These are phyloP conservation scores for Ostrea denselamellosa DNA, from an alignment of 1,140 invertebrate species.

Conservation along the genomic window DNA sequence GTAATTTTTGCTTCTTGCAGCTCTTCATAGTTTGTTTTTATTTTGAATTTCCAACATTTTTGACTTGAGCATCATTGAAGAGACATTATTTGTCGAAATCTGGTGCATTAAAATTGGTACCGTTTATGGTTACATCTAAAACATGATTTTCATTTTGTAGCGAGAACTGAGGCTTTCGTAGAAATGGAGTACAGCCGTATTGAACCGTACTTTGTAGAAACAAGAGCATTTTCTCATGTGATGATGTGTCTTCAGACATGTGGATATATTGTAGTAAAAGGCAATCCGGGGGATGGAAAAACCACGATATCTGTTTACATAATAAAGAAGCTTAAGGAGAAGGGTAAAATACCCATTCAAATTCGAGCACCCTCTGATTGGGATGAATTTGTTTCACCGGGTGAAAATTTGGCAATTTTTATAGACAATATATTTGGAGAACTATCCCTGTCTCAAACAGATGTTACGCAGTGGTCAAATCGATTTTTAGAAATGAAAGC, in stretches of 20 bases:
- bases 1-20: too few species aligned
- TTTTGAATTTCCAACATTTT: too few species aligned
- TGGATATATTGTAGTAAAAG: background rate
- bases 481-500: constrained; percentile 2
- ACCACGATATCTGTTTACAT: background rate
- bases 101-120: too few species aligned
- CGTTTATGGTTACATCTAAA: too few species aligned
- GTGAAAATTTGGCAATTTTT: background rate
- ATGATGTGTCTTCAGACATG: background rate
- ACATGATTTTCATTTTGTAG: background rate
- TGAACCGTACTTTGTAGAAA: background rate
- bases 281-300: background rate
- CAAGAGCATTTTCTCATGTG: background rate
- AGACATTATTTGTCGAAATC: too few species aligned
- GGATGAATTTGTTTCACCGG: background rate
- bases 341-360: background rate
- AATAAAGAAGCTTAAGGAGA: background rate
- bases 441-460: background rate
- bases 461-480: background rate
- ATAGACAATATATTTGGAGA: constrained; percentile 2
- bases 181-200: background rate
- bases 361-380: background rate
- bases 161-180: background rate
- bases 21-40: too few species aligned
- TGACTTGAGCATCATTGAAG: too few species aligned